phyloP scores from a whole-genome alignment of 2,113 vertebrate species.

The Lepus europaeus region DNA sequence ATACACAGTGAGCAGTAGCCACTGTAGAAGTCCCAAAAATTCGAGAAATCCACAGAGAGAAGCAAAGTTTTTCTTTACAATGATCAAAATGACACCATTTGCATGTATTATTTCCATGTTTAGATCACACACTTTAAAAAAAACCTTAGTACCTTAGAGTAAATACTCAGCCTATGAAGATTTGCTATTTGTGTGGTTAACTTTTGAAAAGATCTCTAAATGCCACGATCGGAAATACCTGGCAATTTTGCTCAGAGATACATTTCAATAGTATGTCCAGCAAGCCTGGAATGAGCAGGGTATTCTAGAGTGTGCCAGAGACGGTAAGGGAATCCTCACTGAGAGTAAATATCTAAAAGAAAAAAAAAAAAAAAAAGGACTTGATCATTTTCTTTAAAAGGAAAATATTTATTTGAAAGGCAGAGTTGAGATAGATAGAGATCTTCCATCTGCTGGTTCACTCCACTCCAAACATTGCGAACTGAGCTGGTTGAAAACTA shows the following conservation, averaged over 20 bases:
- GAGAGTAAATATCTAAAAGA: background rate
- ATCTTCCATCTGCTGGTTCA: too few relatives aligned
- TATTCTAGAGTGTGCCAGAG: background rate
- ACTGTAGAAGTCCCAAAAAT: background rate
- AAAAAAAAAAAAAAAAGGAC: background rate
- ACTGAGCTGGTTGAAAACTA: too few relatives aligned
- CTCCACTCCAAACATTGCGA: too few relatives aligned
- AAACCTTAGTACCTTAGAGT: constrained; percentile 1
- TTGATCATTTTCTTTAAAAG: background rate
- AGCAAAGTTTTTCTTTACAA: background rate
- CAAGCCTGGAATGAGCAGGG: background rate
- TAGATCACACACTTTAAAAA: background rate
- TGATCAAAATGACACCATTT: background rate
- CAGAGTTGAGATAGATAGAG: too few relatives aligned
- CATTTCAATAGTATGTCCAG: background rate
- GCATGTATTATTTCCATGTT: background rate
- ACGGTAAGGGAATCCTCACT: background rate
- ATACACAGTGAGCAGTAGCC: background rate
- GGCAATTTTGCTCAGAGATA: background rate
- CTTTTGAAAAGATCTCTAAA: background rate
- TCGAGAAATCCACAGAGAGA: background rate
- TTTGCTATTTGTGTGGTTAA: background rate
- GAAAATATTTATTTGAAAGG: too few relatives aligned
- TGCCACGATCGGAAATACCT: background rate
- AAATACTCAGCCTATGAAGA: background rate